Evolutionary conservation across 1,140 invertebrate genomes (phyloP).

Genomic region (Streblospio benedicti): DNA sequence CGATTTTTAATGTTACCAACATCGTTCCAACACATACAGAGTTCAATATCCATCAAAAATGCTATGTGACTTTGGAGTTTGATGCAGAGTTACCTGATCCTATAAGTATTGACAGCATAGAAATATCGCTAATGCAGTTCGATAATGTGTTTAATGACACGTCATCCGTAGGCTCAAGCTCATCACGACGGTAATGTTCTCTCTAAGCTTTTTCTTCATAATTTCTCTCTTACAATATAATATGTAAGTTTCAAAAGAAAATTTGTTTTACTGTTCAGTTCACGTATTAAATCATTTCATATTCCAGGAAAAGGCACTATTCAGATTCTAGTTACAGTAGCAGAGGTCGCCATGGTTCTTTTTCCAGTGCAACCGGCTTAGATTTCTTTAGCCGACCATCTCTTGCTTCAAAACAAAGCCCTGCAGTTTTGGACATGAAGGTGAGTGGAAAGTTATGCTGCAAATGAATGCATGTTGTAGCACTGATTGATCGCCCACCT

Average conservation of each 20-base stretch:
- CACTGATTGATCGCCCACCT: too few relatives aligned
- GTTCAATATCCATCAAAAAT: not conserved
- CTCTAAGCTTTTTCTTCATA: slow-evolving; percentile 25
- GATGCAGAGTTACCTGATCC: slow-evolving; percentile 1
- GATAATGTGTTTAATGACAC: not conserved
- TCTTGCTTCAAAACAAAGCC: too few relatives aligned
- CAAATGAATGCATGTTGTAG: too few relatives aligned
- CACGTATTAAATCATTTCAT: too few relatives aligned
- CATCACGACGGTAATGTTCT: slow-evolving; percentile 20
- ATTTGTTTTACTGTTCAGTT: too few relatives aligned
- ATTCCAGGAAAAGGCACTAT: too few relatives aligned
- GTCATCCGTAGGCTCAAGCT: not conserved
- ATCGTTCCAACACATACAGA: not conserved
- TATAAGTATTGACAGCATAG: slow-evolving; percentile 22
- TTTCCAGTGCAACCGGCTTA: too few relatives aligned
- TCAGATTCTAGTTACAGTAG: too few relatives aligned
- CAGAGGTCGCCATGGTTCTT: too few relatives aligned
- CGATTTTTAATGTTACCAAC: not conserved
- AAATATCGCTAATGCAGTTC: slow-evolving; percentile 10
- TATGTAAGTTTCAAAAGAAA: not conserved
- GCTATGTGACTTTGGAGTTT: not conserved
- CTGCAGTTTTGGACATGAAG: too few relatives aligned
- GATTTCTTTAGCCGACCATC: too few relatives aligned
- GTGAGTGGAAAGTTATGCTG: too few relatives aligned
- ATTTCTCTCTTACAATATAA: slow-evolving; percentile 6